A percentile compares a stretch with the other conserved stretches of the same genome.
Evolutionary conservation across 2,888 invertebrate genomes (phyloP).

Genomic region (Baronia brevicornis): DNA sequence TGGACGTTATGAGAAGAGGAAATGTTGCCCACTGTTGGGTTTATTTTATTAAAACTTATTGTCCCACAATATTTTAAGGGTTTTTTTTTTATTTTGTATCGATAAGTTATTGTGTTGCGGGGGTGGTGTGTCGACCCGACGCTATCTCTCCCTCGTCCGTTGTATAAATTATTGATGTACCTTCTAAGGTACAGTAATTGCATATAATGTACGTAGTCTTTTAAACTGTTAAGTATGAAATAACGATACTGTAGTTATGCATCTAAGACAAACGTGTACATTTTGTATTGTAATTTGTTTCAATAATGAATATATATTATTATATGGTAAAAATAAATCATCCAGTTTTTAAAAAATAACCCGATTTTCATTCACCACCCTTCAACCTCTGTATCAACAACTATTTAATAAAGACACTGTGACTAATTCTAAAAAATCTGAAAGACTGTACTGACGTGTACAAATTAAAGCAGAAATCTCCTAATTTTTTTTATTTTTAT

Average conservation of each 20-base stretch:
- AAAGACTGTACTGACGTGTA: too few relatives aligned
- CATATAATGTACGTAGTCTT: slow-evolving; percentile 73
- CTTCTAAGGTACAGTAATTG: slow-evolving; percentile 63
- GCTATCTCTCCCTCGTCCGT: slow-evolving; percentile 48
- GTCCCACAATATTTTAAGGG: slow-evolving; percentile 53
- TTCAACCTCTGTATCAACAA: slow-evolving; percentile 14
- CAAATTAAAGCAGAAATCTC: too few relatives aligned
- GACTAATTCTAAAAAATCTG: too few relatives aligned
- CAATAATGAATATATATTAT: slow-evolving; percentile 81
- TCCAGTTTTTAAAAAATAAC: slow-evolving; percentile 78
- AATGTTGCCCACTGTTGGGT: slow-evolving; percentile 39
- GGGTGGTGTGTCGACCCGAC: slow-evolving; percentile 31
- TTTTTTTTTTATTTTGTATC: slow-evolving; percentile 38
- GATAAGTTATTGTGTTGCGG: slow-evolving; percentile 32
- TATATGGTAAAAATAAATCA: slow-evolving; percentile 81
- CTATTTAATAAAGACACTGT: too few relatives aligned
- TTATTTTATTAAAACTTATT: slow-evolving; percentile 52
- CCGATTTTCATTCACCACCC: slow-evolving; percentile 46
- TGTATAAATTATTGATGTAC: slow-evolving; percentile 72
- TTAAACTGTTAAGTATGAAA: slow-evolving; percentile 76
- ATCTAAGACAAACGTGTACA: slow-evolving; percentile 79
- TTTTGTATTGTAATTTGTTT: slow-evolving; percentile 86
- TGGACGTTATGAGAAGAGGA: slow-evolving; percentile 34
- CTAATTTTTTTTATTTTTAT: too few relatives aligned
- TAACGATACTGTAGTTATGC: slow-evolving; percentile 65